These are phyloP conservation scores for Cantharis flavilabris DNA, from an alignment of 2,888 invertebrate genomes.

Conservation along the genomic window DNA sequence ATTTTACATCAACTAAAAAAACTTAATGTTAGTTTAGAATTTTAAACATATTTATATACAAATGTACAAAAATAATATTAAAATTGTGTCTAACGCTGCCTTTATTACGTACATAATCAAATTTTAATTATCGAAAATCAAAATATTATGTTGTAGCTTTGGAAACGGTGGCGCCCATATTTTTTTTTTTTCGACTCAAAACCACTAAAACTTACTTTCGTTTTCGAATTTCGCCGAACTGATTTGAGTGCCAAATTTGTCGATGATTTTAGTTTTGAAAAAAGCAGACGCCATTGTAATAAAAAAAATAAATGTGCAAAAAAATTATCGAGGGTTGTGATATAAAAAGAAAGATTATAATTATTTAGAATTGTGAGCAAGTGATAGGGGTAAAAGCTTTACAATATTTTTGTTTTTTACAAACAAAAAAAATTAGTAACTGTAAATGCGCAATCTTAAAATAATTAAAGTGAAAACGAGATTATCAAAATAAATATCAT, in stretches of 20 bases:
- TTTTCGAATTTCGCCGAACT: background rate
- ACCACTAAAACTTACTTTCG: background rate
- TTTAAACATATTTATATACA: conserved; percentile 21
- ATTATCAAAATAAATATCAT: conserved; percentile 5
- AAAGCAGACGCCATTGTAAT: background rate
- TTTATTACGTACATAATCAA: conserved; percentile 20
- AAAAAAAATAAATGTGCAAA: conserved; percentile 14
- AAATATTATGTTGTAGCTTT: conserved; percentile 14
- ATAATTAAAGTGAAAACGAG: background rate
- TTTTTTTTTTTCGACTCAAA: background rate
- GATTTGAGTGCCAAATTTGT: background rate
- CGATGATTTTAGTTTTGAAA: background rate
- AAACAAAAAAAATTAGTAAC: background rate
- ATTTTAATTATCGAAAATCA: conserved; percentile 9
- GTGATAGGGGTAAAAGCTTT: conserved; percentile 16
- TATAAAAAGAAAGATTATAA: conserved; percentile 9
- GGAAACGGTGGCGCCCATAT: background rate
- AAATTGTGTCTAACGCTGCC: conserved; percentile 27
- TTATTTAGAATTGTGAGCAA: conserved; percentile 18
- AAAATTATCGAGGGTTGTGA: conserved; percentile 24
- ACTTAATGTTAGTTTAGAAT: conserved; percentile 18
- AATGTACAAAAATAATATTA: conserved; percentile 22
- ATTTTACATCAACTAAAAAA: conserved; percentile 17
- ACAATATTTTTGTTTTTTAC: conserved; percentile 1
- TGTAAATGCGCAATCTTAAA: background rate